Conservation (phyloP, 2,888 invertebrate genomes). For the Acronicta leporina region DNA sequence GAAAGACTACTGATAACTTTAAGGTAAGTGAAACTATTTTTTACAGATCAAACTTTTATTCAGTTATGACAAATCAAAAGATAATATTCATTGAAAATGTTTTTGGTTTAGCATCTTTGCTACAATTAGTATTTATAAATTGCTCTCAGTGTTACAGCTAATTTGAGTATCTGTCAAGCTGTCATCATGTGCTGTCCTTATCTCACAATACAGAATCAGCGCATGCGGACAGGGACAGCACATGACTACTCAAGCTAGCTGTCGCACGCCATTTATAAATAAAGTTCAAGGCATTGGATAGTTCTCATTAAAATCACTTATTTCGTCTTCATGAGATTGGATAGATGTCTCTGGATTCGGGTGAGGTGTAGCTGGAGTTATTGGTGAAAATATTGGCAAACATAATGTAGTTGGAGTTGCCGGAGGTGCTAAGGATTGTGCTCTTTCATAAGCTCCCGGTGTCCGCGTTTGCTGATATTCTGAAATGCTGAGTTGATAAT, state of each 20-base stretch:
- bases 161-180: slow-evolving; percentile 37
- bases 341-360: slow-evolving; percentile 44
- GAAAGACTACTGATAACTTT: slow-evolving; percentile 40
- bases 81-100: slow-evolving; percentile 33
- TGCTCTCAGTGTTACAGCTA: slow-evolving; percentile 40
- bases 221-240: slow-evolving; percentile 46
- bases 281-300: slow-evolving; percentile 43
- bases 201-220: slow-evolving; percentile 40
- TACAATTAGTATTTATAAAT: slow-evolving; percentile 38
- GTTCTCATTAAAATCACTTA: slow-evolving; percentile 43
- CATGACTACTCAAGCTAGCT: slow-evolving; percentile 45
- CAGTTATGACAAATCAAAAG: slow-evolving; percentile 25
- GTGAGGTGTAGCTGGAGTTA: slow-evolving; percentile 41
- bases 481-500: slow-evolving; percentile 41
- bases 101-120: slow-evolving; percentile 35
- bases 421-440: slow-evolving; percentile 37
- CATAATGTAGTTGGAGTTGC: slow-evolving; percentile 36
- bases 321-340: slow-evolving; percentile 46
- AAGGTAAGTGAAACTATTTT: slow-evolving; percentile 36
- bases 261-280: slow-evolving; percentile 43
- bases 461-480: slow-evolving; percentile 42
- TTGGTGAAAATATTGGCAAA: slow-evolving; percentile 29
- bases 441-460: slow-evolving; percentile 43
- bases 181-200: slow-evolving; percentile 39
- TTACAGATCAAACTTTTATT: slow-evolving; percentile 21